A percentile compares a stretch with the other conserved stretches of the same genome.
These are phyloP conservation scores for Leucophenga montana DNA, from an alignment of 2,888 invertebrate species.

Conservation along the genomic window DNA sequence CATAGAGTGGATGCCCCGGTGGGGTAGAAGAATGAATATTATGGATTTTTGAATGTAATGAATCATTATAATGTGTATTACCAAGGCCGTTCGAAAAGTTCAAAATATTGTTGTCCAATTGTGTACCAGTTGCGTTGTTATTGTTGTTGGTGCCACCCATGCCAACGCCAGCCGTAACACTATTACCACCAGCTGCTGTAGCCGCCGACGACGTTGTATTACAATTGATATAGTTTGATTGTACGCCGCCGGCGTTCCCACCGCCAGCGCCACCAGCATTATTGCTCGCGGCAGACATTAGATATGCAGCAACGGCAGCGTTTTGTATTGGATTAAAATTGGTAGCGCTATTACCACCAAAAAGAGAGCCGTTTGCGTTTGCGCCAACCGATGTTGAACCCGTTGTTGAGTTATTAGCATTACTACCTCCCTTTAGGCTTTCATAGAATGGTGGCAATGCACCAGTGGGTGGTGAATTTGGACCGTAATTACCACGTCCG, in stretches of 20 bases:
- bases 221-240: slow-evolving; percentile 14
- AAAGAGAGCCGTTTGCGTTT: slow-evolving; percentile 64
- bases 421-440: slow-evolving; percentile 86
- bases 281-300: slow-evolving; percentile 78
- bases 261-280: slow-evolving; percentile 48
- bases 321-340: slow-evolving; percentile 77
- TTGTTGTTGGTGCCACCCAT: slow-evolving; percentile 38
- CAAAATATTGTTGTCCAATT: slow-evolving; percentile 69
- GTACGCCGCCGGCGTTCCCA: slow-evolving; percentile 49
- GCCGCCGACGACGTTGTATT: slow-evolving; percentile 52
- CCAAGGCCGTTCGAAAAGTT: slow-evolving; percentile 67
- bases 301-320: slow-evolving; percentile 78
- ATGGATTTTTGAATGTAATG: slow-evolving; percentile 61
- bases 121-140: slow-evolving; percentile 59
- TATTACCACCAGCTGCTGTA: slow-evolving; percentile 47
- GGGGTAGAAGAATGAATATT: slow-evolving; percentile 38
- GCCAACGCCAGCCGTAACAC: slow-evolving; percentile 54
- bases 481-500: slow-evolving; percentile 89
- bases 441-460: slow-evolving; percentile 92
- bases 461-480: slow-evolving; percentile 89
- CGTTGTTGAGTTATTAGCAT: slow-evolving; percentile 72
- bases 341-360: slow-evolving; percentile 67
- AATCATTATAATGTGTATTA: slow-evolving; percentile 64
- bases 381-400: slow-evolving; percentile 38
- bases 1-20: slow-evolving; percentile 60